Evolutionary conservation across 2,797 vertebrate genomes (phyloP).

Genomic region (Poeciliopsis gracilis): DNA sequence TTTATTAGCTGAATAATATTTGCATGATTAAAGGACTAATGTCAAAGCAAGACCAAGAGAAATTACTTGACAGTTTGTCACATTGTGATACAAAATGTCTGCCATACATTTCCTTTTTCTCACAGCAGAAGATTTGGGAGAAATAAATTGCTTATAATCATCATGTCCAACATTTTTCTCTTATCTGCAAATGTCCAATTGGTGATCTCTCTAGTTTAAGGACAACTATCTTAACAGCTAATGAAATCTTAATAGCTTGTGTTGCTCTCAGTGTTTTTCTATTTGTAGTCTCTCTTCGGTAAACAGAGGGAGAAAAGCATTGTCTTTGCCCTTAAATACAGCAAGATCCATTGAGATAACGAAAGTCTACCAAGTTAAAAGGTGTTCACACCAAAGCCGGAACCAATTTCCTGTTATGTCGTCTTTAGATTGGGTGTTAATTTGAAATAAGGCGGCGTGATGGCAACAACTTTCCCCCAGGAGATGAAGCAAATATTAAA

Average conservation of each 20-base stretch:
- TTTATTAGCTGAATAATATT: too few relatives aligned
- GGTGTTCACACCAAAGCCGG: not conserved
- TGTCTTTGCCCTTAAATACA: not conserved
- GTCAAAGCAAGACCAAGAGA: too few relatives aligned
- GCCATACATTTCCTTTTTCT: not conserved
- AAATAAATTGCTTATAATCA: not conserved
- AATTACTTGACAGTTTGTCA: not conserved
- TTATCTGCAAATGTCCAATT: not conserved
- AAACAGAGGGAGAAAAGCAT: not conserved
- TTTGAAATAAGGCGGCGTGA: not conserved
- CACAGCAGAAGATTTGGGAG: not conserved
- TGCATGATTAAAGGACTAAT: too few relatives aligned
- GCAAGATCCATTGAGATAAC: not conserved
- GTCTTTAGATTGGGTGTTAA: not conserved
- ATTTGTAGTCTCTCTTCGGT: not conserved
- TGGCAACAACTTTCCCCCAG: not conserved
- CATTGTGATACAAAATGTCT: not conserved
- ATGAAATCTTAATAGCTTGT: not conserved
- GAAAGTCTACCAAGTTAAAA: not conserved
- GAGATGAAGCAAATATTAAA: not conserved
- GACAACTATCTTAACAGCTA: not conserved
- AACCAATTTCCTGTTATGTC: not conserved
- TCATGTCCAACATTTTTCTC: not conserved
- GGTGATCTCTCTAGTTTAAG: not conserved
- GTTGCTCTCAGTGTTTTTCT: not conserved